A percentile compares a stretch with the other conserved stretches of the same genome.
These are phyloP conservation scores for Nanger granti DNA, from an alignment of 2,113 vertebrate species.

Conservation along the genomic window DNA sequence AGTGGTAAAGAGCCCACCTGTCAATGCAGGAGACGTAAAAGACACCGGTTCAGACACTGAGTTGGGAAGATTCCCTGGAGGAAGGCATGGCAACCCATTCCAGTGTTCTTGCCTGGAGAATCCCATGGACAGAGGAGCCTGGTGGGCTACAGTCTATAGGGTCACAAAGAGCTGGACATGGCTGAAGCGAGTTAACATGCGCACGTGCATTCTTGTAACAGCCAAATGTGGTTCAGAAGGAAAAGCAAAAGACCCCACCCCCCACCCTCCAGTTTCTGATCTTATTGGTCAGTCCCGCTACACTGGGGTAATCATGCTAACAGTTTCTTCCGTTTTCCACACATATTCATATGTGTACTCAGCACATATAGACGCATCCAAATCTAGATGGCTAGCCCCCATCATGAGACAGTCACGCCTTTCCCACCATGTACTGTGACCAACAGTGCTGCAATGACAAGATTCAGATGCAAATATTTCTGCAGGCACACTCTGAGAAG, in stretches of 20 bases:
- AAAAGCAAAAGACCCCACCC: too few species aligned
- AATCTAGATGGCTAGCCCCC: background rate
- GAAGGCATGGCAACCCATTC: background rate
- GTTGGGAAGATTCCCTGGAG: background rate
- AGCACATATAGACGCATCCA: rapidly evolving
- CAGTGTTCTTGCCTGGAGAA: background rate
- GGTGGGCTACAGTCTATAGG: background rate
- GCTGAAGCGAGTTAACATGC: background rate
- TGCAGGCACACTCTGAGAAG: background rate
- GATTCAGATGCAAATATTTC: background rate
- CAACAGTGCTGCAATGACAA: rapidly evolving
- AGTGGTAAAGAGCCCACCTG: background rate
- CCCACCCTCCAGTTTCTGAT: background rate
- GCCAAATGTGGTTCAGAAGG: background rate
- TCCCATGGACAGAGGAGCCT: background rate
- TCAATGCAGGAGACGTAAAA: background rate
- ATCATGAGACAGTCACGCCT: background rate
- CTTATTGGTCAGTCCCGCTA: background rate
- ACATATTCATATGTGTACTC: rapidly evolving
- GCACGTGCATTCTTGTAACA: background rate
- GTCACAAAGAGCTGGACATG: background rate
- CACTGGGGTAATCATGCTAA: background rate
- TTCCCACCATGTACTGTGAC: background rate
- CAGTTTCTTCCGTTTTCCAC: background rate
- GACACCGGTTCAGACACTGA: rapidly evolving